Conservation (phyloP, 2,113 vertebrate species). For the Columba livia region DNA sequence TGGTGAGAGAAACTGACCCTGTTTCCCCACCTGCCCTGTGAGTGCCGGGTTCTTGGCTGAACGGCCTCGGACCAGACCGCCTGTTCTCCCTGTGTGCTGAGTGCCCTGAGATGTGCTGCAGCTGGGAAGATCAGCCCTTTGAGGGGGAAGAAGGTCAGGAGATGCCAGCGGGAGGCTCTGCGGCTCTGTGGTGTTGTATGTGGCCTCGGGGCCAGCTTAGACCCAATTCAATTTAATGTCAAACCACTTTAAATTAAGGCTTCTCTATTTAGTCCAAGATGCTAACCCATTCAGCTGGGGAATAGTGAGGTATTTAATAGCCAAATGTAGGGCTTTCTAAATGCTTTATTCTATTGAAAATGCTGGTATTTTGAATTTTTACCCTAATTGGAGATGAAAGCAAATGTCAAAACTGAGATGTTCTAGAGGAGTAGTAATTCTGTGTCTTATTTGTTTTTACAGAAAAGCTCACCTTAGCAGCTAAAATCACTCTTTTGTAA, state of each 20-base stretch:
- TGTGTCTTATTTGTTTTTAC: not conserved
- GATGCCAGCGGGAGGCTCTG: not conserved
- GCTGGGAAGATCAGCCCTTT: not conserved
- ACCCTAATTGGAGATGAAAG: slow-evolving; percentile 2
- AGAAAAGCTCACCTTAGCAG: not conserved
- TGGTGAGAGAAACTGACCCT: not conserved
- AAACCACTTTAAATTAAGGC: slow-evolving; percentile 3
- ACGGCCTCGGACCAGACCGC: not conserved
- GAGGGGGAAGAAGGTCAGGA: not conserved
- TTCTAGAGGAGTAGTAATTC: not conserved
- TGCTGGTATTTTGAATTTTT: not conserved
- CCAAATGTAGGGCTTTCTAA: not conserved
- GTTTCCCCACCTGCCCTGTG: not conserved
- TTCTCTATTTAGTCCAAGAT: not conserved
- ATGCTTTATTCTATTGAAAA: not conserved
- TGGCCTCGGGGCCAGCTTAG: not conserved
- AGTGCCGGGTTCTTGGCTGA: not conserved
- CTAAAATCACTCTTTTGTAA: not conserved
- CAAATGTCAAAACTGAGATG: not conserved
- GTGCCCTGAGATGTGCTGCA: not conserved
- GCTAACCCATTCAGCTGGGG: not conserved
- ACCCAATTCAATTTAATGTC: slow-evolving; percentile 24
- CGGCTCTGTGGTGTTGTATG: fast-evolving
- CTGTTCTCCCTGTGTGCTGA: fast-evolving
- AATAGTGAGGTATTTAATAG: not conserved